Base-by-base conservation (phyloP, 2,797 vertebrate species). In the Iguana delicatissima region DNA sequence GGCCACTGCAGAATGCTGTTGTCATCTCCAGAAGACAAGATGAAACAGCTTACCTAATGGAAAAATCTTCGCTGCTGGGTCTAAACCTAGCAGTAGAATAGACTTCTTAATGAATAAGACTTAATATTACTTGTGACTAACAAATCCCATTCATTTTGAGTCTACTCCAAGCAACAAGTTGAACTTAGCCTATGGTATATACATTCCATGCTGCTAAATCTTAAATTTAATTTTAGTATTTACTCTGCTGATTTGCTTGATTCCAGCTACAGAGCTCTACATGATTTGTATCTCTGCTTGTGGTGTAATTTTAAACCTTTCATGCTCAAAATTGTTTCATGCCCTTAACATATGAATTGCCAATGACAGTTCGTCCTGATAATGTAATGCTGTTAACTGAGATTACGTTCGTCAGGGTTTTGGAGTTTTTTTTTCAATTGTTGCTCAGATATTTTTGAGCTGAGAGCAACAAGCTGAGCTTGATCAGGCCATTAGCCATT, bases 341-440 rank as follows among this genome's bases (percentile, higher is more conserved):
- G 80, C 89, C 86, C 81, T 93, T 89, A 55, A n/a, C 77, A 84
- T 69, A 9, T 62, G 13, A 64, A 86, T 94, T 94, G 84, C 82
- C 91, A 90, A 91, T 87, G 91, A 59, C 50, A 88, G 57, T 9
- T 0, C 1, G 62, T 91, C 69, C 74, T 89, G 69, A 59, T 89
- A 10, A 59, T 92, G 57, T 87, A 46, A 24, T 16, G 74, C 32
- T 59, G 20, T 79, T 91, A 80, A 73, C 81, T 92, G 76, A 67
- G 69, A 67, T 94, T 92, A 73, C 83, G 32, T 86, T 59, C 64
- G 14, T 20, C 80, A 87, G 91, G 89, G 42, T 46, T 46, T 46
- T 46, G 42, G 42, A 46, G 42, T 38, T 50, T 26, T 87, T 46
- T 55, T 80, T 38, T 72, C 67, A 91, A 84, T 46, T 0, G 0